Percentiles rank a stretch among this genome's conserved stretches.
These are phyloP conservation scores for Pelodytes ibericus DNA, from an alignment of 2,797 vertebrate species.

Conservation along the genomic window DNA sequence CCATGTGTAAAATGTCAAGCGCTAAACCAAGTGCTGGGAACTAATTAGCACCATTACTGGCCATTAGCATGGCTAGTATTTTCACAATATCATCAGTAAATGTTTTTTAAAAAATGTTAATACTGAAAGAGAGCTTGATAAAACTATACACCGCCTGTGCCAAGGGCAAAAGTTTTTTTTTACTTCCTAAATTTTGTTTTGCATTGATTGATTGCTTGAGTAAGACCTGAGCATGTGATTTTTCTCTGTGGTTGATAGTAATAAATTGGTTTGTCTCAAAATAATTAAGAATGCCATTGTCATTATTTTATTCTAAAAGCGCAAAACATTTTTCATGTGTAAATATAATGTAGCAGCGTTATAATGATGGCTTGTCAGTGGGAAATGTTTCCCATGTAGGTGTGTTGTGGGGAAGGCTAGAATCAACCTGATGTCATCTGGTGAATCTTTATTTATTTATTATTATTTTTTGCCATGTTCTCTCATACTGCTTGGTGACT, in stretches of 20 bases:
- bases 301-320: background rate
- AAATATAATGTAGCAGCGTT: no score
- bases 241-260: constrained; percentile 19
- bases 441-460: no score
- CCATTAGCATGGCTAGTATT: background rate
- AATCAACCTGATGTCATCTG: no score
- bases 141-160: constrained; percentile 17
- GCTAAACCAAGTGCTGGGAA: background rate
- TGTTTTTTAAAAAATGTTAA: constrained; percentile 17
- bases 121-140: background rate
- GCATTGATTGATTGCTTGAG: constrained; percentile 19
- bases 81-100: background rate
- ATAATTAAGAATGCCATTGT: background rate
- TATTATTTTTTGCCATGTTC: no score
- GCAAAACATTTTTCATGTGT: background rate
- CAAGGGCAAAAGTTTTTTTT: constrained; percentile 20
- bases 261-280: constrained; percentile 27
- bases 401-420: no score
- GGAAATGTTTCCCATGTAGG: no score
- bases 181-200: constrained; percentile 15
- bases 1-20: background rate
- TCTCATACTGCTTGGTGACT: no score
- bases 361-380: no score
- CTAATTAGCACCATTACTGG: background rate
- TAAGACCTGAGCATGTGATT: constrained; percentile 33